Conservation (phyloP, 2,113 vertebrate genomes). For the Fregata magnificens region DNA sequence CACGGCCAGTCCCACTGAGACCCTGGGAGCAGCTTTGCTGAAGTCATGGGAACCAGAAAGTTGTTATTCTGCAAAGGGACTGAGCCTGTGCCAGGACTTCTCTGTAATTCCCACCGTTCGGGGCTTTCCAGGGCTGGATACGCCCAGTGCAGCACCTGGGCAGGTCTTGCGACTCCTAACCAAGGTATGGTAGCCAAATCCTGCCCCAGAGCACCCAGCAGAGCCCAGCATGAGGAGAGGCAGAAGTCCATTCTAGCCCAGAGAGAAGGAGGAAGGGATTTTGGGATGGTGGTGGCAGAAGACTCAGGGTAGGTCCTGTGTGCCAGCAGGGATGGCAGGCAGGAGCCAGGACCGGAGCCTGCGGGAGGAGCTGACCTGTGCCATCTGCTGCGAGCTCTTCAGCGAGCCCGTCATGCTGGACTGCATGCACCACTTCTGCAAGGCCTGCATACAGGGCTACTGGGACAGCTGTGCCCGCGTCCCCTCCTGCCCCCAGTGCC, state of each 20-base stretch:
- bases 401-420: constrained; percentile 84
- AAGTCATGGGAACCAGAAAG: fast-evolving
- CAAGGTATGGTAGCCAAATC: fast-evolving
- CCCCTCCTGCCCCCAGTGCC: constrained; percentile 84
- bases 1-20: fast-evolving
- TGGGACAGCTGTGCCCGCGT: constrained; percentile 68
- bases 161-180: neutral
- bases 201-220: neutral
- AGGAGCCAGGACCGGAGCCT: constrained; percentile 60
- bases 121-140: neutral
- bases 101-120: fast-evolving
- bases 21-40: fast-evolving
- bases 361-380: constrained; percentile 85
- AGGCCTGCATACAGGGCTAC: constrained; percentile 80
- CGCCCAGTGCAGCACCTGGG: fast-evolving
- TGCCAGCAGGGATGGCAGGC: constrained; percentile 36
- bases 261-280: fast-evolving
- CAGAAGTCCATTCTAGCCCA: fast-evolving
- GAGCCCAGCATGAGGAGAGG: neutral
- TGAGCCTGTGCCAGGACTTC: neutral
- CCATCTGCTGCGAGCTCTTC: constrained; percentile 87
- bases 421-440: constrained; percentile 91
- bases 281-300: fast-evolving
- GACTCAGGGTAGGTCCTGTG: neutral
- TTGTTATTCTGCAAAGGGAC: fast-evolving